Evolutionary conservation across 2,797 vertebrate species (phyloP), one percentile per base, ranked within the genome.

Genomic region (Mus caroli): DNA sequence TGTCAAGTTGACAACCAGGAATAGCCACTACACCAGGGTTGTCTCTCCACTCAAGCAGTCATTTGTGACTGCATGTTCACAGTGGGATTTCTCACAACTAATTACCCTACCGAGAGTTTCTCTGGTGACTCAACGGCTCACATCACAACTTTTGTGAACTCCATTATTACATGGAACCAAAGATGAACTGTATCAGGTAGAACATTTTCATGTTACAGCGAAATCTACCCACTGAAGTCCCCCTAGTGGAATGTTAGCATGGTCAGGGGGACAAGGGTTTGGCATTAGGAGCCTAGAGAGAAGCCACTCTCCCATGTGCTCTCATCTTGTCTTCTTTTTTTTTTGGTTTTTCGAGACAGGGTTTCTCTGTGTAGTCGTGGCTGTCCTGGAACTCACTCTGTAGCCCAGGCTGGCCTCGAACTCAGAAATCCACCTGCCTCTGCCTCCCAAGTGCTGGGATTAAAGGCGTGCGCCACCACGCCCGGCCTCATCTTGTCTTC

Each of bases 281-380:
- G 43, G 40, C 0, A 0, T 52, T 1, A 17, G 64, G 43, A 26
- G 31, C 0, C 8, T 37, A 31, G 54, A 19, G 26, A 34, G 6
- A 34, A 43, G 24, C 15, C 11, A 40, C 13, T 1, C 10, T 19
- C 24, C 20, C 3, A 13, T 3, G 0, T 3, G 0, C 26, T 67
- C 67, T 89, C 83, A 46, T 12, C 91, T n/a, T 54, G 52, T 80
- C 26, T 28, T 75, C 17, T 11, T 46, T 46, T 46, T 46, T 46
- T 46, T 46, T 46, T 46, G n/a, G n/a, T n/a, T n/a, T n/a, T n/a
- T n/a, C n/a, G n/a, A n/a, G n/a, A n/a, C n/a, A n/a, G n/a, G n/a
- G n/a, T n/a, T n/a, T n/a, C n/a, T n/a, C n/a, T n/a, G n/a, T n/a
- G n/a, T n/a, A n/a, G n/a, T n/a, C n/a, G n/a, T n/a, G n/a, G n/a